These are phyloP conservation scores for Tribolium freemani DNA, from an alignment of 2,888 invertebrate species.

Conservation along the genomic window DNA sequence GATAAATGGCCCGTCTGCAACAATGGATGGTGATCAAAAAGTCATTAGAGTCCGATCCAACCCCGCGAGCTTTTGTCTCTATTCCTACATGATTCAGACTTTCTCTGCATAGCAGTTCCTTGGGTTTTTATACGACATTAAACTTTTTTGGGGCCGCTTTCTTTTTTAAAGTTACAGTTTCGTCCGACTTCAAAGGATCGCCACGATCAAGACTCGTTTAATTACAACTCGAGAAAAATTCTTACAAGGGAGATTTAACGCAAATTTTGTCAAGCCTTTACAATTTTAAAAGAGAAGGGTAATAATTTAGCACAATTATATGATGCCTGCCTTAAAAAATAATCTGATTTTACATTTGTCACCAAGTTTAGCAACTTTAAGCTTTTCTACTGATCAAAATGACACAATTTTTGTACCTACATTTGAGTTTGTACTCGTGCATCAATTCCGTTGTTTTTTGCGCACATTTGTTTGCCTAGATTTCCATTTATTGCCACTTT, in stretches of 20 bases:
- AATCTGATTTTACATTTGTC: too few relatives aligned
- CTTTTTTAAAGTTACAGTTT: constrained; percentile 25
- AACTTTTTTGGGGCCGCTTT: constrained; percentile 13
- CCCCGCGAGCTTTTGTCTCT: constrained; percentile 55
- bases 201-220: constrained; percentile 24
- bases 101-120: constrained; percentile 32
- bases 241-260: background rate
- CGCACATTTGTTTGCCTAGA: background rate
- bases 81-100: constrained; percentile 45
- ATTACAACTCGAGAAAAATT: constrained; percentile 8
- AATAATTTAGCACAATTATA: too few relatives aligned
- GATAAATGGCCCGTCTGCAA: constrained; percentile 60
- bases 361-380: too few relatives aligned
- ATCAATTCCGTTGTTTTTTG: background rate
- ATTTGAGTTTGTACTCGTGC: background rate
- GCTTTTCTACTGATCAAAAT: background rate
- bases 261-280: background rate
- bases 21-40: constrained; percentile 62
- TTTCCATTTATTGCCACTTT: background rate
- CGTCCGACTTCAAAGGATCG: constrained; percentile 24
- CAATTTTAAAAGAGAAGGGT: background rate
- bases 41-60: constrained; percentile 58
- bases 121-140: constrained; percentile 28
- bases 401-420: background rate
- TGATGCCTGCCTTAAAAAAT: too few relatives aligned